phyloP scores from a whole-genome alignment of 1,140 invertebrate genomes.

The Drosophila ogumai region DNA sequence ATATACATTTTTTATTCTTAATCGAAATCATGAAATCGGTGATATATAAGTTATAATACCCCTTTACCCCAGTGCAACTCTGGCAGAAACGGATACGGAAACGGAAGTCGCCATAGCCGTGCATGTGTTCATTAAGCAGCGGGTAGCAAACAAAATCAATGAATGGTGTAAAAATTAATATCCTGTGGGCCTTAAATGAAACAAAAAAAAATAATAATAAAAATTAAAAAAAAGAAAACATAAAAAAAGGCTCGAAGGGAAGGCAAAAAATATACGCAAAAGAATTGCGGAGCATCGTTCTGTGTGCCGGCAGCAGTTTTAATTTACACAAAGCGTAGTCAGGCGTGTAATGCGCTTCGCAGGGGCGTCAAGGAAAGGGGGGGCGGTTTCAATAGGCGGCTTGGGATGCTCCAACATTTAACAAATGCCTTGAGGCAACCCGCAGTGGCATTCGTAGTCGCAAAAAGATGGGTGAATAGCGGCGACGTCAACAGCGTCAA shows the following conservation, averaged over 20 bases:
- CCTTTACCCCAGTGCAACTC: not conserved
- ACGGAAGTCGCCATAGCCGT: conserved; percentile 41
- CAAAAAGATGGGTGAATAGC: conserved; percentile 21
- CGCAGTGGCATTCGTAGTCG: not conserved
- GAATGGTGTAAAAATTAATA: conserved; percentile 85
- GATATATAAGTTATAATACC: not conserved
- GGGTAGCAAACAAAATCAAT: conserved; percentile 76
- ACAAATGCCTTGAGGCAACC: conserved; percentile 77
- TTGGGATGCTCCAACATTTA: conserved; percentile 59
- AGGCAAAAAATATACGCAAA: conserved; percentile 21
- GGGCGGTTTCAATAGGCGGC: not conserved
- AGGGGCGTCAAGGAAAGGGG: not conserved
- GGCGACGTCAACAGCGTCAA: conserved; percentile 62
- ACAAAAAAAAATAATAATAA: not conserved
- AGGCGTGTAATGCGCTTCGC: conserved; percentile 68
- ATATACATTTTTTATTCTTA: not conserved
- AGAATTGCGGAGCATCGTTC: conserved; percentile 6
- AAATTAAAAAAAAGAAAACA: conserved; percentile 14
- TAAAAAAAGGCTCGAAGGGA: not conserved
- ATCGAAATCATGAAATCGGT: not conserved
- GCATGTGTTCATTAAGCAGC: conserved; percentile 70
- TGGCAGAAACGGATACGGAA: conserved; percentile 59
- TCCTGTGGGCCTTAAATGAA: conserved; percentile 60
- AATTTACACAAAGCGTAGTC: conserved; percentile 83
- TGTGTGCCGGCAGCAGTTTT: conserved; percentile 75